Conservation (phyloP, 2,888 invertebrate genomes). For the Augochlorella aurata region DNA sequence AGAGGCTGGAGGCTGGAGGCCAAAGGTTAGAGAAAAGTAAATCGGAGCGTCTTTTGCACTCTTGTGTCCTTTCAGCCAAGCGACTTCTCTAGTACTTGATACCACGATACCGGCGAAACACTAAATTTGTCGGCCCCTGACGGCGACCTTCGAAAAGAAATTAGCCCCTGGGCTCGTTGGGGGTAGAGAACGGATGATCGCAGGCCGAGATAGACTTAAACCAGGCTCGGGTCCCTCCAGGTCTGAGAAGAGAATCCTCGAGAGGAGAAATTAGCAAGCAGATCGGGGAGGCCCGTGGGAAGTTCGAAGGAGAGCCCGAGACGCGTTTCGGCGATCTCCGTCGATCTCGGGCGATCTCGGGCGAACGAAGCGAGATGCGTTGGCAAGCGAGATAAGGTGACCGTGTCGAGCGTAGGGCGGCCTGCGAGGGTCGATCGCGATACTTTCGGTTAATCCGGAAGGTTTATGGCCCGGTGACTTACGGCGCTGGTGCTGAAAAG, state of each 20-base stretch:
- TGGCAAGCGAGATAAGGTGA: neutral
- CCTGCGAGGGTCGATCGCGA: neutral
- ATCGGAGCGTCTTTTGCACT: no score
- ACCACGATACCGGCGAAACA: neutral
- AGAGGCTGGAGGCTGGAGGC: no score
- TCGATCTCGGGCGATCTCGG: neutral
- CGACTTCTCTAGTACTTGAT: no score
- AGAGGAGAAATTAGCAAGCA: neutral
- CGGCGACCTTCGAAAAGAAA: neutral
- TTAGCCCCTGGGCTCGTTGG: neutral
- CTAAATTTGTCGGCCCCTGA: neutral
- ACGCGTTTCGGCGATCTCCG: neutral
- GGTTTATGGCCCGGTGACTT: no score
- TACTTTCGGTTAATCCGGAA: conserved; percentile 21
- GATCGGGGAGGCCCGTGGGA: neutral
- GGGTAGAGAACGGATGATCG: conserved; percentile 24
- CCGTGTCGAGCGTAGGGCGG: neutral
- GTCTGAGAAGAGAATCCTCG: neutral
- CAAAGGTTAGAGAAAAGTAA: no score
- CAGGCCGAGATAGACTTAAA: neutral
- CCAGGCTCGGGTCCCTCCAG: neutral
- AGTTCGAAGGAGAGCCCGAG: neutral
- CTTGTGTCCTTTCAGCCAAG: no score
- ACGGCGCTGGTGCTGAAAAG: conserved; percentile 23
- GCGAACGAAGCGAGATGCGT: neutral